These are phyloP conservation scores for Platalea minor DNA, from an alignment of 2,797 vertebrate species.

Conservation along the genomic window DNA sequence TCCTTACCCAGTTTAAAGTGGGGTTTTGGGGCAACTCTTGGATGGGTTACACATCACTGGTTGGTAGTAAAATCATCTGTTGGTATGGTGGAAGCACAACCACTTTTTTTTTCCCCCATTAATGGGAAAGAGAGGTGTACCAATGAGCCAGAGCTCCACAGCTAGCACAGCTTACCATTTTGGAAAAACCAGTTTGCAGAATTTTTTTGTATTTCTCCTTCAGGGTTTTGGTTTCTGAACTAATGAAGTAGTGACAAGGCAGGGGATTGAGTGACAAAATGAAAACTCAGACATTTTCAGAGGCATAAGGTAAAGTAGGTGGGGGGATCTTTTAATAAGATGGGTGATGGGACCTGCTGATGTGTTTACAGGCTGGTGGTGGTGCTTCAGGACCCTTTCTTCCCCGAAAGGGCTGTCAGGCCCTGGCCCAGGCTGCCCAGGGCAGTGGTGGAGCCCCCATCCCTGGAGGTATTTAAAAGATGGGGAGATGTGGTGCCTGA, in stretches of 20 bases:
- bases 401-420: too few relatives aligned
- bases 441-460: too few relatives aligned
- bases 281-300: not conserved
- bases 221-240: not conserved
- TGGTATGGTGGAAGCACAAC: not conserved
- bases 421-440: too few relatives aligned
- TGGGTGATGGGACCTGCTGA: not conserved
- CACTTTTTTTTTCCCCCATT: not conserved
- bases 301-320: not conserved
- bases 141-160: not conserved
- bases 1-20: not conserved
- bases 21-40: not conserved
- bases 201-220: not conserved
- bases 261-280: not conserved
- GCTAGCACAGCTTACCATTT: rapidly evolving
- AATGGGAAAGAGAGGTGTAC: not conserved
- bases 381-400: not conserved
- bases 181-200: not conserved
- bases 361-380: not conserved
- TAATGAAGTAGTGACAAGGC: not conserved
- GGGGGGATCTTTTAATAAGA: not conserved
- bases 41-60: not conserved
- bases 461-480: too few relatives aligned
- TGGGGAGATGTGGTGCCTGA: too few relatives aligned
- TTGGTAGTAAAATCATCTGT: not conserved